Evolutionary conservation across 2,113 vertebrate genomes (phyloP).

Genomic region (Halcyon senegalensis): DNA sequence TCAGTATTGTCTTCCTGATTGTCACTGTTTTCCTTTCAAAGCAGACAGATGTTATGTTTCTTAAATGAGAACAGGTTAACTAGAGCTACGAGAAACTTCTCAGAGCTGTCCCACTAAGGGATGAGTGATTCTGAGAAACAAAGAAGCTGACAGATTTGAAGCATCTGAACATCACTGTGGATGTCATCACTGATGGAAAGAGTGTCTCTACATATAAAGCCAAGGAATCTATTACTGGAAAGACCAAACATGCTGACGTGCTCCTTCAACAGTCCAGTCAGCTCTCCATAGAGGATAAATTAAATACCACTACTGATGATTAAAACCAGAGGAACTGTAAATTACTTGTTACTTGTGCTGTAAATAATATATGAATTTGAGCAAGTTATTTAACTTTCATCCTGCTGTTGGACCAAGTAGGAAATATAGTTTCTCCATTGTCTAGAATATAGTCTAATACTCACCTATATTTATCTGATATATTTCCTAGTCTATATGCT

Average conservation of each 20-base stretch:
- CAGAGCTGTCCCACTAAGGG: neutral
- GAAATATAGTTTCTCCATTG: neutral
- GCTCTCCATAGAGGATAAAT: neutral
- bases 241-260: neutral
- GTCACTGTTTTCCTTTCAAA: constrained; percentile 14
- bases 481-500: neutral
- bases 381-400: neutral
- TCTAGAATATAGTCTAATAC: neutral
- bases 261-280: neutral
- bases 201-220: neutral
- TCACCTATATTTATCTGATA: neutral
- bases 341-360: neutral
- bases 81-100: neutral
- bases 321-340: neutral
- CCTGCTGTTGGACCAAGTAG: neutral
- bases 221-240: neutral
- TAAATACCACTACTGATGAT: neutral
- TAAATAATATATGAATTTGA: neutral
- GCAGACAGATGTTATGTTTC: neutral
- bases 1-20: neutral
- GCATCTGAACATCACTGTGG: neutral
- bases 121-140: neutral
- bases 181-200: neutral
- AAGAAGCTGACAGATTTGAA: neutral
- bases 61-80: neutral